A percentile compares a stretch with the other conserved stretches of the same genome.
These are phyloP conservation scores for Lycocerus yunnanus DNA, from an alignment of 2,888 invertebrate species.

Conservation along the genomic window DNA sequence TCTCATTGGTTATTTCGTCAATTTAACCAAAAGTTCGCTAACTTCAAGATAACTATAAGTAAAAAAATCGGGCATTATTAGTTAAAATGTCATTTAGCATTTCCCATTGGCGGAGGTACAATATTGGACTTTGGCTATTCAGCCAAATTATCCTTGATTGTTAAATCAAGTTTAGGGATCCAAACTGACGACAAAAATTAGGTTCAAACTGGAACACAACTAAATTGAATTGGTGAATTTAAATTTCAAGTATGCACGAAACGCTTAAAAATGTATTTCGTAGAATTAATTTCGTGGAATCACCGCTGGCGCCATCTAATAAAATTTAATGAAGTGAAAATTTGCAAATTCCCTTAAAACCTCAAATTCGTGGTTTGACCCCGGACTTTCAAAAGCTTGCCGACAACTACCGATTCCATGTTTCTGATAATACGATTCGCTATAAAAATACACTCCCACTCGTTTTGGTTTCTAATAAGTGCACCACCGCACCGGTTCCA, in stretches of 20 bases:
- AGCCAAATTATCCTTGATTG: no score
- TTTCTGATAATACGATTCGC: neutral
- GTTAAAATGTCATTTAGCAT: no score
- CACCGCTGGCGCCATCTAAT: neutral
- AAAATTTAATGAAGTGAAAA: neutral
- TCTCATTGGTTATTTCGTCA: no score
- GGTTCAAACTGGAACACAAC: no score
- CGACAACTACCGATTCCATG: neutral
- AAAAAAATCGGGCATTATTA: no score
- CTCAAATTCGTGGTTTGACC: neutral
- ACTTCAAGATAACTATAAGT: no score
- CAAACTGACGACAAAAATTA: no score
- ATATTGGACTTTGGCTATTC: no score
- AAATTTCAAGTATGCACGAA: neutral
- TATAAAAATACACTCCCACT: neutral
- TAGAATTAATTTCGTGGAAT: neutral
- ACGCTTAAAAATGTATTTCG: neutral
- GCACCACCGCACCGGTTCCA: neutral
- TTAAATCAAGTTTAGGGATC: no score
- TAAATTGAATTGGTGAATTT: no score
- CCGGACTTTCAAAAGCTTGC: neutral
- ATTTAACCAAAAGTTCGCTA: no score
- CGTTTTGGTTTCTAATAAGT: neutral
- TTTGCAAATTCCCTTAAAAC: neutral
- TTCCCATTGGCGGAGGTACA: no score